Base-by-base conservation (phyloP, 2,888 invertebrate genomes). In the Acronicta aceris region DNA sequence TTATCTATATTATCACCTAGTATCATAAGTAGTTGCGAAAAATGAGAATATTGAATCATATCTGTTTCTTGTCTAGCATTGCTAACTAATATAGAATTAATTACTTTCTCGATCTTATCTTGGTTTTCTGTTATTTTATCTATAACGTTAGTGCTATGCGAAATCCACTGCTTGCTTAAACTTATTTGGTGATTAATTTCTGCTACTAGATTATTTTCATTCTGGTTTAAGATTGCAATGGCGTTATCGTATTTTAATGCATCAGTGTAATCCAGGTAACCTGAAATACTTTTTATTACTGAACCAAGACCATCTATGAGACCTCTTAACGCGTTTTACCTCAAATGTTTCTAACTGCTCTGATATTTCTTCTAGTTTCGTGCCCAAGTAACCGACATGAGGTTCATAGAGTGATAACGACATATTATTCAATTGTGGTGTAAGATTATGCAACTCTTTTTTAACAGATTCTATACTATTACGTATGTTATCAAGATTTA, bases 211-310 rank as follows among this genome's bases (percentile, higher is more conserved):
- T 21, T 21, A 21, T 21, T 21, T 21, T 21, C 21, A 21, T 13
- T 13, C 13, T 13, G 13, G 38, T 38, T 38, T 38, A 10, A 38
- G 5, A 13, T 38, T 38, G 5, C 10, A 5, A 38, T 5, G 38
- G 13, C 38, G 38, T 38, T 38, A 4, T 21, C 13, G 10, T 13
- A 13, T 13, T 38, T 38, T 10, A 13, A 13, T 38, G 38, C 10
- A 38, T 13, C 10, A 13, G 64, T 57, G 41, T 76, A 57, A 52
- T 77, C 74, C 43, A 76, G 52, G 50, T 78, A 76, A 17, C 72
- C 75, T 10, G 75, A 60, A 33, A 77, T 67, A 33, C 70, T 68
- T 61, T 76, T 74, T 33, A 78, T 71, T 9, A 74, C 49, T 1
- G 74, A 72, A 21, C 76, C 73, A 13, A 79, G 41, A 15, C 74